Conservation (phyloP, 2,797 vertebrate species). For the Sternarchorhynchus goeldii region DNA sequence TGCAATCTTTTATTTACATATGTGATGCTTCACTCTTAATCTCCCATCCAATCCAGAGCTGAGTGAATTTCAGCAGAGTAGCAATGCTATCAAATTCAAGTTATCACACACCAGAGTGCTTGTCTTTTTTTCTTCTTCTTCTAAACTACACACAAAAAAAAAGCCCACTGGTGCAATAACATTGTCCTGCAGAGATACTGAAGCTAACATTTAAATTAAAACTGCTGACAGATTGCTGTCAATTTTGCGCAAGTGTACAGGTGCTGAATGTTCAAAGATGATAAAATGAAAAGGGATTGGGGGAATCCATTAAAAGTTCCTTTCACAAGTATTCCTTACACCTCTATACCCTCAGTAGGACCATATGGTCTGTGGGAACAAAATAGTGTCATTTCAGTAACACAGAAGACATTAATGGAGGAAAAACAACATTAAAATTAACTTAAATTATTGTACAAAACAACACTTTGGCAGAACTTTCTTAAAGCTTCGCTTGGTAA, state of each 20-base stretch:
- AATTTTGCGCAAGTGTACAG: conserved; percentile 51
- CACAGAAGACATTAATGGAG: conserved; percentile 12
- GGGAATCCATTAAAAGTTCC: neutral
- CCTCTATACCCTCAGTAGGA: conserved; percentile 1
- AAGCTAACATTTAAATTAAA: conserved; percentile 42
- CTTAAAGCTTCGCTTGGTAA: conserved; percentile 72
- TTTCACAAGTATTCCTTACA: neutral
- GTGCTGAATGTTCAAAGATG: conserved; percentile 15
- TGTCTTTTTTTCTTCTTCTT: conserved; percentile 57
- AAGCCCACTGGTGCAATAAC: conserved; percentile 51
- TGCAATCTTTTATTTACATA: conserved; percentile 63
- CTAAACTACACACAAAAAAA: conserved; percentile 53
- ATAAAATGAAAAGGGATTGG: neutral
- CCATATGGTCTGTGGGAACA: neutral
- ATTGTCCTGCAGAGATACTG: conserved; percentile 48
- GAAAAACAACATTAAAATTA: conserved; percentile 41
- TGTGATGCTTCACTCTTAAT: conserved; percentile 58
- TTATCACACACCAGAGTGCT: conserved; percentile 59
- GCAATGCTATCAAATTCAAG: conserved; percentile 58
- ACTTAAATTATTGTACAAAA: conserved; percentile 53
- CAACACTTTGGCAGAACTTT: conserved; percentile 73
- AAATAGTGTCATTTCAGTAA: conserved; percentile 23
- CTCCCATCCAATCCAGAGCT: conserved; percentile 56
- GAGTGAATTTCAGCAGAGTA: conserved; percentile 62
- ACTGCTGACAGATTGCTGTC: conserved; percentile 57